phyloP scores from a whole-genome alignment of 2,113 vertebrate genomes.

The Pristiophorus japonicus region DNA sequence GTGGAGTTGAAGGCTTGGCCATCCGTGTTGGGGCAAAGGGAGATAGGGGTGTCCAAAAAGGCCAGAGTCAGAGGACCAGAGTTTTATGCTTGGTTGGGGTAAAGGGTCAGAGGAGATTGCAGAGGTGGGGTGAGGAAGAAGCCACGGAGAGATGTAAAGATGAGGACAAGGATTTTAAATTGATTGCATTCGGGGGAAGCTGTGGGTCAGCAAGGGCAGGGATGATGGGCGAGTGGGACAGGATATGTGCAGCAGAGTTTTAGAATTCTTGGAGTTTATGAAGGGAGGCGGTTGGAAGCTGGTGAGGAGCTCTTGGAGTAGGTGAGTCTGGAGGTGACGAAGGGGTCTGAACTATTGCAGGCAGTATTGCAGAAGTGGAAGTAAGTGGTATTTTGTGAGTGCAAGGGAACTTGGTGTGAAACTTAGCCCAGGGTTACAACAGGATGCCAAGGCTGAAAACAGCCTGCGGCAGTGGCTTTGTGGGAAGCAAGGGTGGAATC shows the following conservation, averaged over 20 bases:
- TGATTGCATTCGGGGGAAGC: neutral
- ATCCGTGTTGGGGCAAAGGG: neutral
- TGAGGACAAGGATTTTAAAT: neutral
- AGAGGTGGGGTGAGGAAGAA: neutral
- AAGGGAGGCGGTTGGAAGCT: neutral
- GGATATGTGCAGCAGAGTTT: neutral
- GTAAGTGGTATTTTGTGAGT: neutral
- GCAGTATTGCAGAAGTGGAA: neutral
- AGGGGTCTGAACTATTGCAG: neutral
- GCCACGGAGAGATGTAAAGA: neutral
- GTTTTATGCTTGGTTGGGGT: neutral
- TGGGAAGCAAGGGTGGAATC: neutral
- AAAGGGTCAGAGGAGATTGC: neutral
- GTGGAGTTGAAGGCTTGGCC: neutral
- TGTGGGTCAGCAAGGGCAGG: neutral
- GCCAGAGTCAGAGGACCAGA: no score
- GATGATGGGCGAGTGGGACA: neutral
- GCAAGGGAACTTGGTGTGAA: neutral
- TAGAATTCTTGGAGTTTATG: neutral
- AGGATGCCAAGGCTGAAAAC: neutral
- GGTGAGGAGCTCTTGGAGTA: neutral
- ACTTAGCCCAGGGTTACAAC: neutral
- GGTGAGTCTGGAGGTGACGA: neutral
- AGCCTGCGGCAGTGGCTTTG: neutral
- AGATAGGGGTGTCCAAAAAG: neutral